Evolutionary conservation across 2,888 invertebrate genomes (phyloP).

Genomic region (Phyto melanocephala): DNA sequence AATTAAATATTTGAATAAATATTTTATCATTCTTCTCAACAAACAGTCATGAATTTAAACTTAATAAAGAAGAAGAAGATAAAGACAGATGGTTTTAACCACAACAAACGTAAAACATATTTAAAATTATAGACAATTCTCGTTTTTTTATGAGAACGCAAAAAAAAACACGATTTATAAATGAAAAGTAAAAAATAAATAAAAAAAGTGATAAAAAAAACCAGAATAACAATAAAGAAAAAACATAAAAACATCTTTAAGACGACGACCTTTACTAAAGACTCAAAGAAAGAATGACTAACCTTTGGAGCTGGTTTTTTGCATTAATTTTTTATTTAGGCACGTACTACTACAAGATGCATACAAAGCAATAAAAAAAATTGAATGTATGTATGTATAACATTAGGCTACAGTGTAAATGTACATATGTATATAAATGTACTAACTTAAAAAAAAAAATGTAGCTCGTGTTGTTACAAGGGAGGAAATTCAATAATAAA

Average conservation of each 20-base stretch:
- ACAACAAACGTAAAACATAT: slow-evolving; percentile 42
- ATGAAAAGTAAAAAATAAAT: not conserved
- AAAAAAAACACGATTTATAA: not conserved
- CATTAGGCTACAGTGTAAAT: slow-evolving; percentile 9
- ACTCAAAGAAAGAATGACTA: slow-evolving; percentile 26
- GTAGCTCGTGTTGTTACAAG: slow-evolving; percentile 42
- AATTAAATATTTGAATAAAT: not conserved
- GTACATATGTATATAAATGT: not conserved
- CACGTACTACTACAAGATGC: slow-evolving; percentile 46
- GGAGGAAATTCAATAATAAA: not conserved
- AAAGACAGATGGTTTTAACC: slow-evolving; percentile 60
- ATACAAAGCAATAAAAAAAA: not conserved
- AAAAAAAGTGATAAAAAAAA: not conserved
- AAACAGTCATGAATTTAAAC: not conserved
- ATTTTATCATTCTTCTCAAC: not conserved
- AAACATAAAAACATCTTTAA: slow-evolving; percentile 15
- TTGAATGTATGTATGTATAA: slow-evolving; percentile 1
- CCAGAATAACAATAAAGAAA: slow-evolving; percentile 15
- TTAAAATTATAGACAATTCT: slow-evolving; percentile 41
- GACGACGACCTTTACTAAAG: slow-evolving; percentile 50
- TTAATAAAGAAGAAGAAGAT: not conserved
- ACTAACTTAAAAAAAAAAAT: not conserved
- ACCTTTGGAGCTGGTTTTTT: slow-evolving; percentile 46
- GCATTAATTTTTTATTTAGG: not conserved
- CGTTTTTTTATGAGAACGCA: not conserved